phyloP scores from a whole-genome alignment of 2,797 vertebrate species.

The Craterocephalus amniculus region DNA sequence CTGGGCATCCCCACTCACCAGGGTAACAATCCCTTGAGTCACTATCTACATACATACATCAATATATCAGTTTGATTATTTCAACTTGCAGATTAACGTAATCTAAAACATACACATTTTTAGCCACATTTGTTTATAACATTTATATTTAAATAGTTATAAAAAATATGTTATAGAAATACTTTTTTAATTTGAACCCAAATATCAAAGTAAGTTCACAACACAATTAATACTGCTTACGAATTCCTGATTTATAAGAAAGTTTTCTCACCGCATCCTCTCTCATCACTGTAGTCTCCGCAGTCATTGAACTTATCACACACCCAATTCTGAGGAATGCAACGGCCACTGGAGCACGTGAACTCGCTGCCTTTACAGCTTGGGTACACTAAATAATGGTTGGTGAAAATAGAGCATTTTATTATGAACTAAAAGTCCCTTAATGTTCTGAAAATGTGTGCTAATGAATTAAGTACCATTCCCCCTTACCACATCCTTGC shows the following conservation, averaged over 20 bases:
- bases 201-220: no score
- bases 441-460: background rate
- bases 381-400: constrained; percentile 64
- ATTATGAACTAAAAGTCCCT: background rate
- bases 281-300: constrained; percentile 81
- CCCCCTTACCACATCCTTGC: constrained; percentile 74
- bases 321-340: constrained; percentile 79
- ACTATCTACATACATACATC: constrained; percentile 67
- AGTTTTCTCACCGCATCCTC: constrained; percentile 77
- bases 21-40: constrained; percentile 80
- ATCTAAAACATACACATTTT: background rate
- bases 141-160: background rate
- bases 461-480: background rate
- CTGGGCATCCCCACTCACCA: constrained; percentile 83
- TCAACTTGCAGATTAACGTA: background rate
- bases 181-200: no score
- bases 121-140: background rate
- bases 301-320: constrained; percentile 83
- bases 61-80: background rate
- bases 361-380: constrained; percentile 79
- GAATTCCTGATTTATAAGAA: background rate
- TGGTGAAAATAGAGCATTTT: background rate
- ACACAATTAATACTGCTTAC: background rate
- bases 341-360: constrained; percentile 78
- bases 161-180: background rate